A percentile compares a stretch with the other conserved stretches of the same genome.
Evolutionary conservation across 2,888 invertebrate genomes (phyloP).

Genomic region (Omphaloscelis lunosa): DNA sequence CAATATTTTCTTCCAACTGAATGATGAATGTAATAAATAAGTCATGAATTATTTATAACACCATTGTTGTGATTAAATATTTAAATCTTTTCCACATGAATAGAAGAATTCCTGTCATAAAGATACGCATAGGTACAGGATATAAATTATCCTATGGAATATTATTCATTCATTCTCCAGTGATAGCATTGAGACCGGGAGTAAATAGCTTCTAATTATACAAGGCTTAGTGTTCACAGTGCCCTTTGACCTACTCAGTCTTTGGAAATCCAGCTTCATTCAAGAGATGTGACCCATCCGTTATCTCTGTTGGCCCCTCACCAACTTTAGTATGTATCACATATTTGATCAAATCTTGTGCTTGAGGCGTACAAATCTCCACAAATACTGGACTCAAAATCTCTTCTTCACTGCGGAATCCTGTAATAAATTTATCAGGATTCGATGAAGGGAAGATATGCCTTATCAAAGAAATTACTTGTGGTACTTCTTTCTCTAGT

Average conservation of each 20-base stretch:
- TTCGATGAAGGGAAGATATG: slow-evolving; percentile 93
- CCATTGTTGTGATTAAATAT: neutral
- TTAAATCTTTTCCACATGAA: slow-evolving; percentile 11
- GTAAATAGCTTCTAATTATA: slow-evolving; percentile 28
- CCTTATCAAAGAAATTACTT: slow-evolving; percentile 92
- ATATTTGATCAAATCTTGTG: slow-evolving; percentile 93
- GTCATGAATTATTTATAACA: slow-evolving; percentile 24
- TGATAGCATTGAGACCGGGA: slow-evolving; percentile 32
- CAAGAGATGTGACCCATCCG: slow-evolving; percentile 80
- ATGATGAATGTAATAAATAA: neutral
- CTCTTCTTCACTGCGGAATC: slow-evolving; percentile 69
- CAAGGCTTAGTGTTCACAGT: slow-evolving; percentile 3
- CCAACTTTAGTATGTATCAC: slow-evolving; percentile 96
- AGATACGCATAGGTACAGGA: slow-evolving; percentile 6
- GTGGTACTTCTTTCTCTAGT: slow-evolving; percentile 93
- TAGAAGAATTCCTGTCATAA: slow-evolving; percentile 8
- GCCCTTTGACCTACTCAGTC: slow-evolving; percentile 25
- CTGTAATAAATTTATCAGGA: slow-evolving; percentile 79
- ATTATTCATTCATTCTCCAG: slow-evolving; percentile 21
- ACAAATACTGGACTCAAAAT: slow-evolving; percentile 69
- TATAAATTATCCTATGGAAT: slow-evolving; percentile 10
- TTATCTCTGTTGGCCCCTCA: slow-evolving; percentile 92
- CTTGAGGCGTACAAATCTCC: slow-evolving; percentile 79
- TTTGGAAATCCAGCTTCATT: slow-evolving; percentile 76
- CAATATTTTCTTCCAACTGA: neutral